phyloP scores from a whole-genome alignment of 2,797 vertebrate species.

The Gorsachius magnificus region DNA sequence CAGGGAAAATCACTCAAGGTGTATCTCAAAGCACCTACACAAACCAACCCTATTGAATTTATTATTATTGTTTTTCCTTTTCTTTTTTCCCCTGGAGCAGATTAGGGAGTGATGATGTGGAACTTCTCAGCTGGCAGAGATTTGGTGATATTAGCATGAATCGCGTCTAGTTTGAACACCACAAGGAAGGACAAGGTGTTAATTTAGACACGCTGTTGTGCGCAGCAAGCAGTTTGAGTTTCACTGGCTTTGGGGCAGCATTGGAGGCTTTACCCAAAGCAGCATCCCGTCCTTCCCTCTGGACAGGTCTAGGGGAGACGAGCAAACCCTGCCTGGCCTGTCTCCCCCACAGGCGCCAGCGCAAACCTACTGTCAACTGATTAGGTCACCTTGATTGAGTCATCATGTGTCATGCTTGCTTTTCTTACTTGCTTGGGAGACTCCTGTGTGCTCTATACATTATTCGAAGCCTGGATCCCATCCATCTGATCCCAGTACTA shows the following conservation, averaged over 20 bases:
- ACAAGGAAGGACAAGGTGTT: not conserved
- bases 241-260: not conserved
- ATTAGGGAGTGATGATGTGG: not conserved
- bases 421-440: not conserved
- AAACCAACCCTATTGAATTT: not conserved
- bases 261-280: not conserved
- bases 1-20: not conserved
- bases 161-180: not conserved
- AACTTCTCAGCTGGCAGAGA: not conserved
- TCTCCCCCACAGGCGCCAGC: not conserved
- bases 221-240: not conserved
- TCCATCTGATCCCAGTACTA: not conserved
- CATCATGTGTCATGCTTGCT: rapidly evolving
- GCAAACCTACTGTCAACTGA: not conserved
- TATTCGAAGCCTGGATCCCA: not conserved
- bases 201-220: not conserved
- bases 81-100: not conserved
- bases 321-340: not conserved
- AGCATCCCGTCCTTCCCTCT: not conserved
- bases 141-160: not conserved
- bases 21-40: not conserved
- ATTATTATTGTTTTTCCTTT: too few species aligned
- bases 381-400: not conserved
- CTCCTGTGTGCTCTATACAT: rapidly evolving
- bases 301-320: not conserved